These are phyloP conservation scores for Tetragonula clypearis DNA, from an alignment of 1,140 invertebrate genomes.

Conservation along the genomic window DNA sequence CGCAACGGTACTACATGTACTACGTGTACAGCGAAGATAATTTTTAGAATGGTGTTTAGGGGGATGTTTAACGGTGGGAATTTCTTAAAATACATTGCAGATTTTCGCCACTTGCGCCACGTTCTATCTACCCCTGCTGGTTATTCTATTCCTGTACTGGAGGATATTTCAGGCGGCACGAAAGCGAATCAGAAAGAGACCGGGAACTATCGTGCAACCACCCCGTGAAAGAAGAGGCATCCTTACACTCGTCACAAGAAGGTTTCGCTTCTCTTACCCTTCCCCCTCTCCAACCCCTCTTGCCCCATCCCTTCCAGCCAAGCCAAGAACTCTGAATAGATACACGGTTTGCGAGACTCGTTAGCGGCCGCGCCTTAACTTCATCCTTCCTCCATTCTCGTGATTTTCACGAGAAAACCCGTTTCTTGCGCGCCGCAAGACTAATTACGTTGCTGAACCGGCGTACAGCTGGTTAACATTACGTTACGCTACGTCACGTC, in stretches of 20 bases:
- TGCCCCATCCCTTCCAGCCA: no score
- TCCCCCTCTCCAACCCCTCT: no score
- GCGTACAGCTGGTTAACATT: neutral
- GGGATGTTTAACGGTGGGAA: neutral
- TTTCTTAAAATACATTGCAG: conserved; percentile 81
- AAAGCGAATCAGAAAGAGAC: conserved; percentile 89
- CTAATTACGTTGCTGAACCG: conserved; percentile 16
- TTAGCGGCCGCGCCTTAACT: conserved; percentile 15
- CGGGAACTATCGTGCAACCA: conserved; percentile 77
- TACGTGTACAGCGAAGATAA: no score
- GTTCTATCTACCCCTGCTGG: conserved; percentile 94
- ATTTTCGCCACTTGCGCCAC: conserved; percentile 93
- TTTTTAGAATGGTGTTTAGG: neutral
- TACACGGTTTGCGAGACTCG: conserved; percentile 28
- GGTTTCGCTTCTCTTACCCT: conserved; percentile 56
- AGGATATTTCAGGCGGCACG: conserved; percentile 94
- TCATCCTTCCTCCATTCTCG: conserved; percentile 4
- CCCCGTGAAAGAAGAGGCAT: conserved; percentile 77
- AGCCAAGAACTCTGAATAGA: conserved; percentile 5
- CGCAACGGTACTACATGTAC: neutral
- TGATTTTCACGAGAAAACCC: neutral
- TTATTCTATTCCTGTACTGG: conserved; percentile 96
- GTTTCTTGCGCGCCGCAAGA: neutral
- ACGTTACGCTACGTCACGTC: neutral
- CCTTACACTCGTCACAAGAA: conserved; percentile 75